phyloP scores from a whole-genome alignment of 2,113 vertebrate species.

The Corydoras sp. region DNA sequence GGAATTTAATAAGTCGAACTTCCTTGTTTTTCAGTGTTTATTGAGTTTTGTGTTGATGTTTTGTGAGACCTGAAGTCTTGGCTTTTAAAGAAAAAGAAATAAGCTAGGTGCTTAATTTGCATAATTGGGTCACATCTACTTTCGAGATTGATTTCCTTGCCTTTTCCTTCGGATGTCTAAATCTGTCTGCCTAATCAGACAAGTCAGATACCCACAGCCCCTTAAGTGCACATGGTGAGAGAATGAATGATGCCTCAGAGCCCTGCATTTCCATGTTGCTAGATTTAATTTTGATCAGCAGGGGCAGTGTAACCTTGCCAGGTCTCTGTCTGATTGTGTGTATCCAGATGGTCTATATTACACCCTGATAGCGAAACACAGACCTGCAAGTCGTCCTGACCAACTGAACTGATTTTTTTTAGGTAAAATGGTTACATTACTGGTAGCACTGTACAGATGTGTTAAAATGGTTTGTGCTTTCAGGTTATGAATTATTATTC shows the following conservation, averaged over 20 bases:
- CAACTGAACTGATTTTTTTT: not conserved
- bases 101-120: constrained; percentile 2
- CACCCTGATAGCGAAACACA: constrained; percentile 29
- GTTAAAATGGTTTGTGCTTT: no score
- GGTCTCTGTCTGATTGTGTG: constrained; percentile 32
- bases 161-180: not conserved
- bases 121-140: not conserved
- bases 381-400: not conserved
- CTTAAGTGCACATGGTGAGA: not conserved
- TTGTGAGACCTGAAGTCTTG: constrained; percentile 20
- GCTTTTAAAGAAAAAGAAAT: constrained; percentile 16
- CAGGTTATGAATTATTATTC: no score
- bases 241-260: not conserved
- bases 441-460: no score
- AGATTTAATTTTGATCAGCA: constrained; percentile 25
- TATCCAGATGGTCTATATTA: constrained; percentile 42
- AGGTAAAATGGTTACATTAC: no score
- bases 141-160: not conserved
- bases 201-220: not conserved
- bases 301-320: constrained; percentile 31
- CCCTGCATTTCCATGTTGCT: constrained; percentile 8
- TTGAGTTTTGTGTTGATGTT: constrained; percentile 4
- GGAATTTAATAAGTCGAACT: constrained; percentile 20
- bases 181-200: not conserved
- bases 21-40: constrained; percentile 18